phyloP scores from a whole-genome alignment of 2,888 invertebrate species.

The Scaptomyza caliginosa region DNA sequence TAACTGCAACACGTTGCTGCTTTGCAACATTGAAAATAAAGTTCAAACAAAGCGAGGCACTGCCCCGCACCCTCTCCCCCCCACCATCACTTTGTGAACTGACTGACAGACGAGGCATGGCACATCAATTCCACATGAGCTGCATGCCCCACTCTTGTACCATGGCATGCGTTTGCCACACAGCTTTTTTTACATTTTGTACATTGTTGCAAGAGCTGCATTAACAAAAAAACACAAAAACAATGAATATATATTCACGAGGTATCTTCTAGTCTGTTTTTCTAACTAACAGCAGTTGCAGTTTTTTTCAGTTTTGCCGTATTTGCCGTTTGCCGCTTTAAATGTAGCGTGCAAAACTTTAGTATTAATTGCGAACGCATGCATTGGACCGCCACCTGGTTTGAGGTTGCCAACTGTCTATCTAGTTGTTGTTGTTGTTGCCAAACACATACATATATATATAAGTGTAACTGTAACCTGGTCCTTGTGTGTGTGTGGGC shows the following conservation, averaged over 20 bases:
- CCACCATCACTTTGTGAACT: constrained; percentile 18
- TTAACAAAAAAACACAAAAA: too few relatives aligned
- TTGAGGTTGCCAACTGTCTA: constrained; percentile 10
- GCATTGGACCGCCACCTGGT: constrained; percentile 74
- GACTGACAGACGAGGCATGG: constrained; percentile 69
- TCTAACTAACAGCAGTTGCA: too few relatives aligned
- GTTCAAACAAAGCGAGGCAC: constrained; percentile 70
- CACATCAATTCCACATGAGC: constrained; percentile 78
- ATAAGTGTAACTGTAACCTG: not conserved
- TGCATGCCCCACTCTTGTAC: constrained; percentile 23
- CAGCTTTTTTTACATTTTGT: constrained; percentile 64
- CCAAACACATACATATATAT: not conserved
- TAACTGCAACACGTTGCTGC: constrained; percentile 49
- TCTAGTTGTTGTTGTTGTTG: constrained; percentile 7
- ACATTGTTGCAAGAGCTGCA: constrained; percentile 62
- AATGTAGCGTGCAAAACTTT: constrained; percentile 76
- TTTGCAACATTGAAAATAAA: constrained; percentile 73
- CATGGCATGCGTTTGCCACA: constrained; percentile 44
- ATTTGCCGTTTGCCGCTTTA: constrained; percentile 67
- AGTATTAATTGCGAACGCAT: constrained; percentile 76
- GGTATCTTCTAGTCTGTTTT: not conserved
- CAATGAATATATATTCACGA: too few relatives aligned
- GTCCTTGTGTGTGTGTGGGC: not conserved
- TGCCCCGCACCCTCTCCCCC: not conserved
- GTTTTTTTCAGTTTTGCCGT: constrained; percentile 34